Evolutionary conservation across 2,888 invertebrate genomes (phyloP).

Genomic region (Seira ritae): DNA sequence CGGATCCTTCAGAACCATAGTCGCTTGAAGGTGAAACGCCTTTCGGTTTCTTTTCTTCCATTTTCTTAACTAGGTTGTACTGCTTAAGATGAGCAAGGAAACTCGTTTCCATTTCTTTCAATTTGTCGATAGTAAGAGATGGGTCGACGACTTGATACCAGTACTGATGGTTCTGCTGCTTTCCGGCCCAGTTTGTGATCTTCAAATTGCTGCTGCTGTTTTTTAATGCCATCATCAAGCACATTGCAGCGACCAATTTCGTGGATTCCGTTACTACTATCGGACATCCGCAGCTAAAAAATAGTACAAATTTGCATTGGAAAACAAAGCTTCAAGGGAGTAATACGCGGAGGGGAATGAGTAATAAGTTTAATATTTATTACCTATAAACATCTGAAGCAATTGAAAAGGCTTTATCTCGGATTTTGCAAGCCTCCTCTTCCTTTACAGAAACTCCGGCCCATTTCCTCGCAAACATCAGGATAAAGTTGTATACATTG

Average conservation of each 20-base stretch:
- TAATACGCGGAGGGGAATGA: too few species aligned
- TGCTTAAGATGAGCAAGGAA: conserved; percentile 54
- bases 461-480: conserved; percentile 39
- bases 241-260: conserved; percentile 42
- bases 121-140: conserved; percentile 33
- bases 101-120: conserved; percentile 42
- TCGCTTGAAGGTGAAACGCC: conserved; percentile 56
- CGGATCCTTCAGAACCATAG: conserved; percentile 49
- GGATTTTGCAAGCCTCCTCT: conserved; percentile 38
- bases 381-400: conserved; percentile 58
- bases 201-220: not conserved
- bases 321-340: too few species aligned
- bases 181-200: conserved; percentile 31
- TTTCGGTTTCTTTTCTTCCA: conserved; percentile 43
- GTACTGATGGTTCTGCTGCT: conserved; percentile 11
- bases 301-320: not conserved
- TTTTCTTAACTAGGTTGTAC: conserved; percentile 49
- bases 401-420: conserved; percentile 46
- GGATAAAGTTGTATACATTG: conserved; percentile 45
- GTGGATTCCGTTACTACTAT: conserved; percentile 47
- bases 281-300: conserved; percentile 48
- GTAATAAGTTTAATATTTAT: too few species aligned
- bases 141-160: conserved; percentile 39
- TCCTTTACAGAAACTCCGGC: conserved; percentile 22
- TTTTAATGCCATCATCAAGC: conserved; percentile 46